Percentiles rank a stretch among this genome's conserved stretches.
Conservation (phyloP, 2,113 vertebrate genomes). For the Gymnogyps californianus region DNA sequence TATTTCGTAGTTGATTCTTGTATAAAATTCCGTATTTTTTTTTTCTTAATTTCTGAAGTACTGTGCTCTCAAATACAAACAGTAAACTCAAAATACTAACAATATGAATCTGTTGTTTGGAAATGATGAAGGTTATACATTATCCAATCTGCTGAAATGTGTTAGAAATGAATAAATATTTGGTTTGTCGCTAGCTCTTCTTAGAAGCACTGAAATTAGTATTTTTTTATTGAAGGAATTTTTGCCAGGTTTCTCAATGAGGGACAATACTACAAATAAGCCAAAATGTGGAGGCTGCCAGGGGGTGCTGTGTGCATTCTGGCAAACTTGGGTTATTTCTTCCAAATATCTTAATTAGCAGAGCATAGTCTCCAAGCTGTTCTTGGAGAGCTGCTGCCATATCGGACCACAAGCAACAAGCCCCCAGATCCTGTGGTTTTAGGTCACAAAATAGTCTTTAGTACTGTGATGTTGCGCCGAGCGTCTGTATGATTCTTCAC, state of each 20-base stretch:
- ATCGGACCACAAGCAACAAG: not conserved
- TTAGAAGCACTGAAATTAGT: not conserved
- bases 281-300: not conserved
- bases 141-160: not conserved
- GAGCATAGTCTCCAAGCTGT: not conserved
- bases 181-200: slow-evolving; percentile 21
- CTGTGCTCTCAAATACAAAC: not conserved
- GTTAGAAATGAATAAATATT: slow-evolving; percentile 28
- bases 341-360: slow-evolving; percentile 55
- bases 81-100: not conserved
- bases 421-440: not conserved
- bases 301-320: slow-evolving; percentile 13
- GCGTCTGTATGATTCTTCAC: not conserved
- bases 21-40: not conserved
- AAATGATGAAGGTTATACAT: not conserved
- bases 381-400: slow-evolving; percentile 7
- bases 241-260: slow-evolving; percentile 24
- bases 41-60: not conserved
- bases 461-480: not conserved
- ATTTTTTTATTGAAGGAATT: not conserved
- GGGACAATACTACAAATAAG: not conserved
- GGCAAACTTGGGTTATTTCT: slow-evolving; percentile 40
- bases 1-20: slow-evolving; percentile 25
- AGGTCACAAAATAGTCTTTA: not conserved
- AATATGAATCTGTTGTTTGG: slow-evolving; percentile 13